phyloP scores from a whole-genome alignment of 2,113 vertebrate species.

The Catharus minimus region DNA sequence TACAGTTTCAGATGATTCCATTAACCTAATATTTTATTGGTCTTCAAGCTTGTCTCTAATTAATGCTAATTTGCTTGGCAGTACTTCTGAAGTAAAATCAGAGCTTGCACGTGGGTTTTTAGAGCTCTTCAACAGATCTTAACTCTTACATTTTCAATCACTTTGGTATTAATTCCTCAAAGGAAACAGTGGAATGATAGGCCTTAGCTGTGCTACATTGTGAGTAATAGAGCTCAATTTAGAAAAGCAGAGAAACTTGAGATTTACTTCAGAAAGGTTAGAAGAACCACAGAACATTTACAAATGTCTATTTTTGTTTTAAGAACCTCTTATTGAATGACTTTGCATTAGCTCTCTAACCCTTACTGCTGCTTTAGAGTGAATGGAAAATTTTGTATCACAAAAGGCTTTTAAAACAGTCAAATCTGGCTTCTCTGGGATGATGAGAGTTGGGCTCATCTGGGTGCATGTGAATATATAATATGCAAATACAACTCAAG shows the following conservation, averaged over 20 bases:
- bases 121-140: not conserved
- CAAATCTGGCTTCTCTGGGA: not conserved
- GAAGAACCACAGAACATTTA: not conserved
- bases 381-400: not conserved
- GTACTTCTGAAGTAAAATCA: constrained; percentile 30
- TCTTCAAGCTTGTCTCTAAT: constrained; percentile 38
- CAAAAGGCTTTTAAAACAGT: not conserved
- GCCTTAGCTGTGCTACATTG: not conserved
- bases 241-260: not conserved
- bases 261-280: not conserved
- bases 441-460: not conserved
- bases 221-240: not conserved
- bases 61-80: constrained; percentile 51
- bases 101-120: constrained; percentile 1
- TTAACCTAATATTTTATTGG: constrained; percentile 29
- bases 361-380: not conserved
- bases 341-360: not conserved
- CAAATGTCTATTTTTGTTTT: not conserved
- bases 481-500: not conserved
- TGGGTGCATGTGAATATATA: not conserved
- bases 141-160: constrained; percentile 3
- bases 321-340: not conserved
- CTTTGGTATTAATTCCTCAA: not conserved
- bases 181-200: not conserved
- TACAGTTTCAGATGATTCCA: not conserved